Evolutionary conservation across 2,113 vertebrate genomes (phyloP).

Genomic region (Vicugna pacos): DNA sequence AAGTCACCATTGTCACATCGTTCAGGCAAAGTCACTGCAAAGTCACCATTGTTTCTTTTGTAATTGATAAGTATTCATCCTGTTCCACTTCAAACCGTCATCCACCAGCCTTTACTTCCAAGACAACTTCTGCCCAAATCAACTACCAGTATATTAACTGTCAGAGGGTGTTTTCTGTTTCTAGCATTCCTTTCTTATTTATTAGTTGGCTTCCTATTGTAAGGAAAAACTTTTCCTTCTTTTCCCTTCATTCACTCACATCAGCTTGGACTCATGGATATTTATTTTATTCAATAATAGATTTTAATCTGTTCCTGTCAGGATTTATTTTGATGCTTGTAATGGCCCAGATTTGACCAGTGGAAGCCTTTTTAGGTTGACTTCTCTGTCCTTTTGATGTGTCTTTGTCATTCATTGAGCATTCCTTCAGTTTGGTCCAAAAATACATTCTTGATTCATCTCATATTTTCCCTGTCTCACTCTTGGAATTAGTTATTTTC

Average conservation of each 20-base stretch:
- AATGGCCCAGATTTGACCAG: background rate
- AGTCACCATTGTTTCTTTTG: background rate
- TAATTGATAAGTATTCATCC: background rate
- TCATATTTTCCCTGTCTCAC: background rate
- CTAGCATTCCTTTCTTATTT: background rate
- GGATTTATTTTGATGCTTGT: conserved; percentile 4
- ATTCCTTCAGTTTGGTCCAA: background rate
- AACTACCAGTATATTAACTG: background rate
- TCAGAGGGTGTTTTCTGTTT: background rate
- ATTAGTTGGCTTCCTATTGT: background rate
- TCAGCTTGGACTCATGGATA: background rate
- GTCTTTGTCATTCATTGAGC: background rate
- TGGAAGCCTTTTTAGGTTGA: background rate
- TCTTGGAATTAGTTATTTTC: background rate
- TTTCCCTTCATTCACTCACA: background rate
- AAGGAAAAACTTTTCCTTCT: background rate
- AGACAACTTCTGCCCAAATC: background rate
- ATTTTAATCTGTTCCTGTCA: background rate
- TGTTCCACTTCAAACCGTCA: background rate
- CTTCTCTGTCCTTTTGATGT: background rate
- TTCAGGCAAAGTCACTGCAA: background rate
- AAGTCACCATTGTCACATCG: background rate
- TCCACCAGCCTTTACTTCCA: background rate
- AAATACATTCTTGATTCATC: background rate
- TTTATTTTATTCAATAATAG: background rate